A percentile compares a stretch with the other conserved stretches of the same genome.
These are phyloP conservation scores for Omphaloscelis lunosa DNA, from an alignment of 2,888 invertebrate genomes.

Conservation along the genomic window DNA sequence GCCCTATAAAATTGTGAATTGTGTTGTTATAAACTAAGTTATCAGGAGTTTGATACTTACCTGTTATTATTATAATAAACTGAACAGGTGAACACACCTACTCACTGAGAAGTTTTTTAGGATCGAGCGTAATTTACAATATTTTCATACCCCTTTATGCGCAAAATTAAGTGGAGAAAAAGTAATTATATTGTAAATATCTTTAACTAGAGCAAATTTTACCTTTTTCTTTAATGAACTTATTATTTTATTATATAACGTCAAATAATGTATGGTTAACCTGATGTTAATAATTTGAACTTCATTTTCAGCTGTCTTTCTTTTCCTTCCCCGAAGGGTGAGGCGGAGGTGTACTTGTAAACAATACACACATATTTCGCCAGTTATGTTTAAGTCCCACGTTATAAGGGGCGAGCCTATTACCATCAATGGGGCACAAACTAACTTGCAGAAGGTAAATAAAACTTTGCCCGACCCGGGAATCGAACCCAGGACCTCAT, in stretches of 20 bases:
- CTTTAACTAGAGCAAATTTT: neutral
- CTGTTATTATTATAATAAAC: conserved; percentile 22
- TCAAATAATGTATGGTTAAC: neutral
- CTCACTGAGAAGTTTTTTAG: neutral
- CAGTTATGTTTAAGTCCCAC: too few relatives aligned
- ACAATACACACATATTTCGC: too few relatives aligned
- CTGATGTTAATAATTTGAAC: neutral
- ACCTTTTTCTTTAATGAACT: too few relatives aligned
- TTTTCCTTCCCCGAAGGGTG: too few relatives aligned
- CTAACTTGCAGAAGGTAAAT: too few relatives aligned
- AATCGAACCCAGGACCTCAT: too few relatives aligned
- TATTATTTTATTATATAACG: neutral
- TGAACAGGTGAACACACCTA: neutral
- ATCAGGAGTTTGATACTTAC: conserved; percentile 14
- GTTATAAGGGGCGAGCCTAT: too few relatives aligned
- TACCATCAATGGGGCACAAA: too few relatives aligned
- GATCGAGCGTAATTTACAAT: neutral
- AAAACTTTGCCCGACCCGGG: too few relatives aligned
- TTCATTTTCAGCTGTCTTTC: too few relatives aligned
- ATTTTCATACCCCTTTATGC: neutral
- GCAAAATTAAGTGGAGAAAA: neutral
- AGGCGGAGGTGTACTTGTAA: too few relatives aligned
- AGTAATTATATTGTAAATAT: neutral
- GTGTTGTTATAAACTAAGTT: conserved; percentile 35
- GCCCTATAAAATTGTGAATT: conserved; percentile 27